Percentiles rank a stretch among this genome's conserved stretches.
These are phyloP conservation scores for Coelinius sp. DNA, from an alignment of 2,888 invertebrate genomes.

Conservation along the genomic window DNA sequence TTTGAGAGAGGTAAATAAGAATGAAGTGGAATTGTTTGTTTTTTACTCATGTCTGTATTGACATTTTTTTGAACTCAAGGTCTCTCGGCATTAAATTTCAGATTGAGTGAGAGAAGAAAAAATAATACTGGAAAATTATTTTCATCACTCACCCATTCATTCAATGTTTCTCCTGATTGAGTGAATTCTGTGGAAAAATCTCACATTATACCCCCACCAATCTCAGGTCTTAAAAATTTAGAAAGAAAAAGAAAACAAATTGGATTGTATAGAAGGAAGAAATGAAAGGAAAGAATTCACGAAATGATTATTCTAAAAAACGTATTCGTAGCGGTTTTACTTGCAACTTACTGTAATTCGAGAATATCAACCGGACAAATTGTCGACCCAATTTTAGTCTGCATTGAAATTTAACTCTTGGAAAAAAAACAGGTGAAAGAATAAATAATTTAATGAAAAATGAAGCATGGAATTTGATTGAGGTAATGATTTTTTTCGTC, in stretches of 20 bases:
- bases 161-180: neutral
- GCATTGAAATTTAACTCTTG: constrained; percentile 3
- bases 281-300: constrained; percentile 23
- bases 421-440: neutral
- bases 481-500: neutral
- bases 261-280: neutral
- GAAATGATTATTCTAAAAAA: neutral
- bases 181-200: neutral
- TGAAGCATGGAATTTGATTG: neutral
- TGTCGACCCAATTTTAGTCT: constrained; percentile 16
- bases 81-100: neutral
- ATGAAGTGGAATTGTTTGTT: constrained; percentile 26
- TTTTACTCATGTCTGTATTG: neutral
- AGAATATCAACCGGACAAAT: constrained; percentile 8
- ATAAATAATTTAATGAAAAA: neutral
- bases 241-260: neutral
- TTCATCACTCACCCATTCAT: neutral
- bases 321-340: constrained; percentile 36
- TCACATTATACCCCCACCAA: neutral
- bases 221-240: neutral
- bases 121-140: neutral
- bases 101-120: neutral
- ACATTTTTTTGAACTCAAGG: neutral
- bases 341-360: constrained; percentile 35
- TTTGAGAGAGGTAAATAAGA: neutral